Conservation (phyloP, 2,888 invertebrate genomes). For the Myopa tessellatipennis region DNA sequence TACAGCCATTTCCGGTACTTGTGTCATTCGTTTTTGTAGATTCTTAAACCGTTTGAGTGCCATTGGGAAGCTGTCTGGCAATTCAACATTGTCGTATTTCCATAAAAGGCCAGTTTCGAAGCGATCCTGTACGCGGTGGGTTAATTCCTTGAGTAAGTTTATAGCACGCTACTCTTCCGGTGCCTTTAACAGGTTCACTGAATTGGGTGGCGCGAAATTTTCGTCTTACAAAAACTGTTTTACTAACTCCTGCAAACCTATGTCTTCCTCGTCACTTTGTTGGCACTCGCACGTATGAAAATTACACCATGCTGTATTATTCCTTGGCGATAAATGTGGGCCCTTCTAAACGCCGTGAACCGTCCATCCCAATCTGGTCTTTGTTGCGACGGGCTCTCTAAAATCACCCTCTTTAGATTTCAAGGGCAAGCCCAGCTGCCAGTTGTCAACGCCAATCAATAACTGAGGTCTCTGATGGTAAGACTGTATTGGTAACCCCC, state of each 20-base stretch:
- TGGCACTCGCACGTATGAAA: conserved; percentile 1
- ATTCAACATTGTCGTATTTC: conserved; percentile 44
- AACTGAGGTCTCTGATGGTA: conserved; percentile 40
- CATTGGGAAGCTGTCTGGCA: conserved; percentile 35
- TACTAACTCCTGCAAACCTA: background rate
- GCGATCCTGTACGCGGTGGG: background rate
- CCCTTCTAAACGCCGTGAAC: conserved; percentile 31
- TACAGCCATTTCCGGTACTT: conserved; percentile 20
- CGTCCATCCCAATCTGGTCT: conserved; percentile 38
- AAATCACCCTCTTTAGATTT: conserved; percentile 16
- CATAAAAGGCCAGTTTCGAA: conserved; percentile 44
- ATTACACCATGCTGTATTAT: background rate
- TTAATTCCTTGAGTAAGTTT: background rate
- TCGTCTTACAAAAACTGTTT: background rate
- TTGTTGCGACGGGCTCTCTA: conserved; percentile 38
- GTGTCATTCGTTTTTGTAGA: background rate
- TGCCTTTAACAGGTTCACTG: background rate
- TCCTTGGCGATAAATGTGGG: background rate
- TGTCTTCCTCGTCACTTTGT: background rate
- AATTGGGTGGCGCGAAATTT: background rate
- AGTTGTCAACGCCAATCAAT: conserved; percentile 40
- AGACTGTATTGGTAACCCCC: conserved; percentile 35
- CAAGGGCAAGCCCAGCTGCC: conserved; percentile 33
- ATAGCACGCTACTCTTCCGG: background rate
- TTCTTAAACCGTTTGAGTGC: conserved; percentile 39